Evolutionary conservation across 2,113 vertebrate genomes (phyloP), one percentile per base, ranked within the genome.

Genomic region (Gnathonemus echidnorhynchus): DNA sequence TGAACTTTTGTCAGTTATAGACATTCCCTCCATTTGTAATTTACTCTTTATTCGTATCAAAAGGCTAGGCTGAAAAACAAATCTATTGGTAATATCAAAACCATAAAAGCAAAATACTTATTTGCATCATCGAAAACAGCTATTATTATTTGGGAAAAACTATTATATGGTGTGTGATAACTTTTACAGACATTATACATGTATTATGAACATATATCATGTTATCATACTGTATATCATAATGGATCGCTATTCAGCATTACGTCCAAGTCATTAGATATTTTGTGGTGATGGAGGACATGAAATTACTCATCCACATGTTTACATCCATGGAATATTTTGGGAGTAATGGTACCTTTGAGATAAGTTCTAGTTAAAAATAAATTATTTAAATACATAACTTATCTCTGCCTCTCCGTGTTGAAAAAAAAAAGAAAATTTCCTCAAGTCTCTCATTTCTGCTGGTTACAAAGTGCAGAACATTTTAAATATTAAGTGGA

Each of bases 1-100:
- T 94, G 95, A 94, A 95, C 94, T 94, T 96, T 96, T 93, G 95
- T 94, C 95, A 94, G 95, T 96, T 94, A 94, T 92, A 92, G 90
- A 93, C 89, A 93, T 94, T 93, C 94, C 95, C 95, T 96, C 94
- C 19, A 24, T 58, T 58, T 24, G 56, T 58, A 58, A 58, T 58
- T 58, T 58, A 58, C 19, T 56, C 24, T 24, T 56, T 58, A 58
- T 24, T 58, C 6, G 24, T 56, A 56, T 56, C 19, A 58, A 2
- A 58, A 83, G 19, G 77, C 39, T 39, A 83, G 39, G 39, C 17
- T 42, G 35, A 83, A 45, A 39, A 58, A 58, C 8, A n/a, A 62
- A 62, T n/a, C 7, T 62, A 3, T 35, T 10, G 66, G 27, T 35
- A 35, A 74, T 74, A n/a, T 62, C 56, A 62, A 62, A 62, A 62